Evolutionary conservation across 2,888 invertebrate species (phyloP), one percentile per base, ranked within the genome.

Genomic region (Chironomus riparius): DNA sequence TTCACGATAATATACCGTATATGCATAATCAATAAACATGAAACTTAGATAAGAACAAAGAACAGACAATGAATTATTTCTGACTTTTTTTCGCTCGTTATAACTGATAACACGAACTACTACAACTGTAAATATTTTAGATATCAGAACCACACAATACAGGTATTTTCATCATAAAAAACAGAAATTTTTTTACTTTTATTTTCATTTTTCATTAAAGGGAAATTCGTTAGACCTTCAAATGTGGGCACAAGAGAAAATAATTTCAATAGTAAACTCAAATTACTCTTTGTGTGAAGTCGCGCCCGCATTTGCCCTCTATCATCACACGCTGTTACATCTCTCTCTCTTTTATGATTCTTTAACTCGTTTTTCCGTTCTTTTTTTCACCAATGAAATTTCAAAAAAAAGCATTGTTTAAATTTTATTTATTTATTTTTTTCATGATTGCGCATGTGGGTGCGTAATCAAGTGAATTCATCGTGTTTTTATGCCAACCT

Each of bases 231-330:
- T 18, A 56, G n/a, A 56, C 56, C n/a, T 56, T 56, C 56, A n/a
- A 18, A 50, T 50, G 50, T 50, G 13, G 50, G 15, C 50, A 15
- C 50, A 7, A 18, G 56, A 56, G n/a, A 56, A 56, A 18, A 56
- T 18, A 56, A 7, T 56, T 56, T 15, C 4, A n/a, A 56, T 15
- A 56, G 18, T 56, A 56, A 15, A 56, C 13, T 22, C 21, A 65
- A 65, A 65, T 65, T 10, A 24, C 65, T 65, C 65, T 24, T 24
- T 65, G 13, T 65, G n/a, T 73, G 62, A 28, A 24, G 72, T 62
- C 72, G 62, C 47, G 68, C 74, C 68, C 74, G 74, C 74, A 74
- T 74, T 74, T 74, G 68, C 74, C 74, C n/a, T 56, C 7, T 15
- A 61, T 74, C 48, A 24, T 47, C 48, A 48, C 62, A n/a, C 62